phyloP scores from a whole-genome alignment of 2,113 vertebrate genomes.

The Epinephelus fuscoguttatus region DNA sequence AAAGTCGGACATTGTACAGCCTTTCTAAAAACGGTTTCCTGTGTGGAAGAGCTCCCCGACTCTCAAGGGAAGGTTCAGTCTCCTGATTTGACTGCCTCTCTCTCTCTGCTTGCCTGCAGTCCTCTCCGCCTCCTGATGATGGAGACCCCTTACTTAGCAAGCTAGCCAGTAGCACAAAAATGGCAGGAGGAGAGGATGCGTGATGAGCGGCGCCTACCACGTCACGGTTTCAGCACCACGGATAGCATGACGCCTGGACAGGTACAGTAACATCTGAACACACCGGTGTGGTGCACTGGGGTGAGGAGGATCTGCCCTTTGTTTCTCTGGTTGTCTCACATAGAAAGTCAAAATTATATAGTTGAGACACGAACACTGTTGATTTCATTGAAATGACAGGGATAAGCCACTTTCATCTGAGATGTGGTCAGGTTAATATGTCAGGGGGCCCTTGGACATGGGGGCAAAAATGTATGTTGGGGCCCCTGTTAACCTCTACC shows the following conservation, averaged over 20 bases:
- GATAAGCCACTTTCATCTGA: background rate
- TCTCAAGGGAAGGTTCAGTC: conserved; percentile 46
- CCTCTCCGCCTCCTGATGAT: conserved; percentile 71
- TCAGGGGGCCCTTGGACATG: too few relatives aligned
- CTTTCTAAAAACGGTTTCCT: conserved; percentile 45
- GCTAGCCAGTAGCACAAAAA: conserved; percentile 75
- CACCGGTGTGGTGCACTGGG: background rate
- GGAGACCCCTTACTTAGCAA: conserved; percentile 71
- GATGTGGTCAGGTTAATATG: background rate
- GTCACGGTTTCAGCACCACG: conserved; percentile 76
- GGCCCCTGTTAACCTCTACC: background rate
- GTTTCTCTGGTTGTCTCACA: background rate
- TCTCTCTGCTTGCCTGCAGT: conserved; percentile 64
- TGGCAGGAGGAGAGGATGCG: conserved; percentile 69
- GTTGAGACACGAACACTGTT: background rate
- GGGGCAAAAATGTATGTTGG: background rate
- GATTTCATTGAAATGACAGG: background rate
- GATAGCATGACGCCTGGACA: conserved; percentile 61
- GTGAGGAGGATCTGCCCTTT: background rate
- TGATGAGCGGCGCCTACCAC: conserved; percentile 43
- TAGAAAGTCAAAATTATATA: too few relatives aligned
- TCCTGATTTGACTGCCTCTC: conserved; percentile 55
- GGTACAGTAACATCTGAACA: conserved; percentile 11
- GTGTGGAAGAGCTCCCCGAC: conserved; percentile 47
- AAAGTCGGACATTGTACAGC: conserved; percentile 92